Evolutionary conservation across 1,140 invertebrate species (phyloP).

Genomic region (Delia radicum): DNA sequence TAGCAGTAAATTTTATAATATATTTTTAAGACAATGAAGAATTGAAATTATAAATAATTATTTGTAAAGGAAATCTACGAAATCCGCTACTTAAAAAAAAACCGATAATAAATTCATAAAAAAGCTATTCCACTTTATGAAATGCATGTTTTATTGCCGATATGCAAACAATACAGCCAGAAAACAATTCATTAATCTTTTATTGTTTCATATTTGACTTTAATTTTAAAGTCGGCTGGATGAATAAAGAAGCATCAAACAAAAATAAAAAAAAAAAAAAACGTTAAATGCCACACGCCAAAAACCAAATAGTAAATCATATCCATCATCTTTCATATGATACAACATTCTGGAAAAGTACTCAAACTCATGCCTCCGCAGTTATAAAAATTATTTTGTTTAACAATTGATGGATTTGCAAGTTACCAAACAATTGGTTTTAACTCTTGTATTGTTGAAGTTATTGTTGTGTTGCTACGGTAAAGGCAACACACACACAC

Average conservation of each 20-base stretch:
- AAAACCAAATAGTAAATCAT: background rate
- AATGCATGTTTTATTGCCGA: background rate
- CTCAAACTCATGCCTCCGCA: background rate
- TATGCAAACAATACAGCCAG: conserved; percentile 8
- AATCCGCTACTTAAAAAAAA: background rate
- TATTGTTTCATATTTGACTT: conserved; percentile 20
- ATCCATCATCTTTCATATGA: background rate
- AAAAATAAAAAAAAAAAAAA: too few species aligned
- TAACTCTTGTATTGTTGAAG: background rate
- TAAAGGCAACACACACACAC: background rate
- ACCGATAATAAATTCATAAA: background rate
- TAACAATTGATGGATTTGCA: background rate
- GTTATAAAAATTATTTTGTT: background rate
- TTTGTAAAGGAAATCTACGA: background rate
- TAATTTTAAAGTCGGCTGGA: conserved; percentile 3
- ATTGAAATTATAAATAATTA: too few species aligned
- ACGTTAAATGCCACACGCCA: conserved; percentile 11
- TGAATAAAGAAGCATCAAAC: background rate
- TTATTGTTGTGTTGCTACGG: background rate
- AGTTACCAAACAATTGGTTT: background rate
- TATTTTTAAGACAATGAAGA: too few species aligned
- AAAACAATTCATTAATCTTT: conserved; percentile 16
- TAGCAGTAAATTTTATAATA: too few species aligned
- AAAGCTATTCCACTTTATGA: background rate
- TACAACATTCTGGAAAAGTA: background rate